A percentile compares a stretch with the other conserved stretches of the same genome.
phyloP scores from a whole-genome alignment of 2,888 invertebrate genomes.

The Agriotes lineatus region DNA sequence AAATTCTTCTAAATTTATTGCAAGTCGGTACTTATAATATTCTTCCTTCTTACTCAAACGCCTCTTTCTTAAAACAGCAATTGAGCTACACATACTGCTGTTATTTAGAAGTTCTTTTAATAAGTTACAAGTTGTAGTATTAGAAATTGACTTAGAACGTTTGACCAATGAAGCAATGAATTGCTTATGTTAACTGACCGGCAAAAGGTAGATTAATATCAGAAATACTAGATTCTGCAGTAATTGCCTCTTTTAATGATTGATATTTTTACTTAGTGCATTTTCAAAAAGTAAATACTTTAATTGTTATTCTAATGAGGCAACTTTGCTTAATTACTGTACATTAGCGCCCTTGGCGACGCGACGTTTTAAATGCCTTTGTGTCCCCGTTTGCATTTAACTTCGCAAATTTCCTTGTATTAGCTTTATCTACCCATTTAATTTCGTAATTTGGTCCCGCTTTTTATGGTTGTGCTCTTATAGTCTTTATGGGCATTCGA shows the following conservation, averaged over 20 bases:
- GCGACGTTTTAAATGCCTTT: not conserved
- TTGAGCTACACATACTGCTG: too few species aligned
- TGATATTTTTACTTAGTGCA: not conserved
- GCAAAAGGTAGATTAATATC: not conserved
- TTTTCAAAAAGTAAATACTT: constrained; percentile 19
- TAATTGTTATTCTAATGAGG: constrained; percentile 16
- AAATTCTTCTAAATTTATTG: too few species aligned
- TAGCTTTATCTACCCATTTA: constrained; percentile 6
- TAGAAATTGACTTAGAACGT: too few species aligned
- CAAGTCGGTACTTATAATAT: too few species aligned
- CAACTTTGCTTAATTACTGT: constrained; percentile 15
- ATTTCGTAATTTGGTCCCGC: not conserved
- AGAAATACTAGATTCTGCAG: not conserved
- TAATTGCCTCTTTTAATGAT: constrained; percentile 7
- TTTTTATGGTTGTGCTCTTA: not conserved
- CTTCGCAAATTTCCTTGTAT: constrained; percentile 8
- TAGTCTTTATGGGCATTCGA: not conserved
- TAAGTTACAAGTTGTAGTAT: too few species aligned
- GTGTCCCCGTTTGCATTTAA: constrained; percentile 10
- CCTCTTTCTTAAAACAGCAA: too few species aligned
- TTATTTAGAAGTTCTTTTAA: too few species aligned
- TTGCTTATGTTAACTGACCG: not conserved
- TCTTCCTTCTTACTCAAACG: too few species aligned
- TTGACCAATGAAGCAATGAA: too few species aligned
- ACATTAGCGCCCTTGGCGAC: not conserved